Evolutionary conservation across 2,113 vertebrate species (phyloP).

Genomic region (Grus americana): DNA sequence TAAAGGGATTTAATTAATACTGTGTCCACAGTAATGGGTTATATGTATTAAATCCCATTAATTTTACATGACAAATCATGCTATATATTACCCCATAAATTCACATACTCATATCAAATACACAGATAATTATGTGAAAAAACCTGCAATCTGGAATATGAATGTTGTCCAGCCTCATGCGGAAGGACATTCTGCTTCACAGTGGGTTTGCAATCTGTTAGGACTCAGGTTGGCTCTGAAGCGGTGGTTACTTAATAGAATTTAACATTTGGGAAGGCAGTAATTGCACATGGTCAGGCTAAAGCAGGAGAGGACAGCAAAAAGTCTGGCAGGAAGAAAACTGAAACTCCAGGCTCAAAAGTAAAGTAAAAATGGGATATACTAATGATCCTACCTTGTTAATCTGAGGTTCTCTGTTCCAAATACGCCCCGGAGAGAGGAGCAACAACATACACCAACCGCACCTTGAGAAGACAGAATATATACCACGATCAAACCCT

Average conservation of each 20-base stretch:
- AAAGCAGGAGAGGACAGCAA: background rate
- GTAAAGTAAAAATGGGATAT: background rate
- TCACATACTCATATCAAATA: background rate
- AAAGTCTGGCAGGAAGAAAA: background rate
- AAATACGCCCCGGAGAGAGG: background rate
- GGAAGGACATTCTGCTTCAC: slow-evolving; percentile 60
- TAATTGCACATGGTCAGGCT: background rate
- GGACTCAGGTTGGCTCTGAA: slow-evolving; percentile 39
- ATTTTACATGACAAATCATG: background rate
- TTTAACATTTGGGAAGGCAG: slow-evolving; percentile 37
- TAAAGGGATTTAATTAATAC: background rate
- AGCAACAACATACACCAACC: background rate
- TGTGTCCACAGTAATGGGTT: background rate
- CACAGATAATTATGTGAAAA: background rate
- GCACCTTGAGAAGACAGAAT: background rate
- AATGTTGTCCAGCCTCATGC: slow-evolving; percentile 18
- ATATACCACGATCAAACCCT: background rate
- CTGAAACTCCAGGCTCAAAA: background rate
- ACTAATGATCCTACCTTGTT: background rate
- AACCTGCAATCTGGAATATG: background rate
- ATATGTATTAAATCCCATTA: background rate
- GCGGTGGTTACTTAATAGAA: slow-evolving; percentile 2
- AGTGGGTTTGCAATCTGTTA: slow-evolving; percentile 61
- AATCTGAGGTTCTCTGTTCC: background rate
- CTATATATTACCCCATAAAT: background rate